These are phyloP conservation scores for Reticulitermes speratus DNA, from an alignment of 1,140 invertebrate species.

Conservation along the genomic window DNA sequence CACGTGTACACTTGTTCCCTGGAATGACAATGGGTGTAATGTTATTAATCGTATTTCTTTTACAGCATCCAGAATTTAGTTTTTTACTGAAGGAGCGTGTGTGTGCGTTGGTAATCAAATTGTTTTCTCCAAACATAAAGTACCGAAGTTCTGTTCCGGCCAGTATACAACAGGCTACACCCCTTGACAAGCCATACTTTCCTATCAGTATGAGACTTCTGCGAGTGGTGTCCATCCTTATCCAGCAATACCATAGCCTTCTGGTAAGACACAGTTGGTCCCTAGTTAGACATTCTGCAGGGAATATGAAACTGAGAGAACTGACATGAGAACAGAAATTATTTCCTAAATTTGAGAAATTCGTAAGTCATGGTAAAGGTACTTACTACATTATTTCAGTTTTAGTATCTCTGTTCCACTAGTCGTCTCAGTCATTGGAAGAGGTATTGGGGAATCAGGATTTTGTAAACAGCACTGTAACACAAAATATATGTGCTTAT, in stretches of 20 bases:
- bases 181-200: conserved; percentile 91
- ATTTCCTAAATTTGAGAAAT: no score
- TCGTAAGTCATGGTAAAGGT: no score
- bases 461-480: no score
- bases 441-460: no score
- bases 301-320: no score
- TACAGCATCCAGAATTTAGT: conserved; percentile 90
- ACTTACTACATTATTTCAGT: no score
- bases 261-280: conserved; percentile 63
- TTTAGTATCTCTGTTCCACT: no score
- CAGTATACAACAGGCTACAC: conserved; percentile 57
- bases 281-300: not conserved
- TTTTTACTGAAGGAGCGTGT: conserved; percentile 95
- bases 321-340: no score
- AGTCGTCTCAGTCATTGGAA: no score
- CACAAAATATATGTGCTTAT: no score
- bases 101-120: conserved; percentile 94
- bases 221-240: conserved; percentile 87
- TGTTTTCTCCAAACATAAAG: conserved; percentile 96
- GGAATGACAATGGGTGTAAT: not conserved
- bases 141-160: conserved; percentile 65
- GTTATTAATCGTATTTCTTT: conserved; percentile 40
- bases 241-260: conserved; percentile 91
- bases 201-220: conserved; percentile 94
- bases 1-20: no score